Evolutionary conservation across 2,113 vertebrate genomes (phyloP).

Genomic region (Pagrus major): DNA sequence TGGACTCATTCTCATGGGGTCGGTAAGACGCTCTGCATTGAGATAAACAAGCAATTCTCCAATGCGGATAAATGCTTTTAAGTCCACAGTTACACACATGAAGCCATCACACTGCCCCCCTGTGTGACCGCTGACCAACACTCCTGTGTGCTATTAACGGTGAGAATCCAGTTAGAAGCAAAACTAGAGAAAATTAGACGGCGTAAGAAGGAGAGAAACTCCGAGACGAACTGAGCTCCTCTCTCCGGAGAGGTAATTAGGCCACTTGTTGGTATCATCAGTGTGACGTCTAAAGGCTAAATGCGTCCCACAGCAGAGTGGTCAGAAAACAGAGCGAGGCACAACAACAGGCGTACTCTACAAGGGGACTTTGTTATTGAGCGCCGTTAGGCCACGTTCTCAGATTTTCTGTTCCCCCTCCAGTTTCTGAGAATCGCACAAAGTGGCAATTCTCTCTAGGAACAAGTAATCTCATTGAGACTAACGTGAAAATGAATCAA

Average conservation of each 20-base stretch:
- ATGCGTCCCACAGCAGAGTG: conserved; percentile 42
- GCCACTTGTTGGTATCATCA: conserved; percentile 67
- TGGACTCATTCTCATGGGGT: conserved; percentile 13
- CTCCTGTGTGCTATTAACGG: neutral
- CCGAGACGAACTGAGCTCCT: conserved; percentile 18
- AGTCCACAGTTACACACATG: conserved; percentile 15
- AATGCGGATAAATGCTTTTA: neutral
- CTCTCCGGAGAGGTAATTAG: conserved; percentile 67
- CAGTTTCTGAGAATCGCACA: conserved; percentile 63
- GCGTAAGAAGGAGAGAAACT: conserved; percentile 17
- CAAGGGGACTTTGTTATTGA: conserved; percentile 63
- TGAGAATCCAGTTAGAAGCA: neutral
- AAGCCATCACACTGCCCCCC: neutral
- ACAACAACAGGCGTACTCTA: conserved; percentile 52
- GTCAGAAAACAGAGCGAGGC: conserved; percentile 43
- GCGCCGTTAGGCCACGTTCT: conserved; percentile 9
- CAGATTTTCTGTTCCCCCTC: conserved; percentile 60
- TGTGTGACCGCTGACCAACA: conserved; percentile 35
- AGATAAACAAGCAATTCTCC: conserved; percentile 43
- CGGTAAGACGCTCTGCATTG: neutral
- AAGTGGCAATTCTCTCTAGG: conserved; percentile 59
- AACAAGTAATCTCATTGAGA: conserved; percentile 61
- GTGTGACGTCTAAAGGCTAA: conserved; percentile 55
- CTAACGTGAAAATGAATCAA: conserved; percentile 26
- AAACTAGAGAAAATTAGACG: conserved; percentile 12